Conservation (phyloP, 2,113 vertebrate species). For the Callipepla squamata region DNA sequence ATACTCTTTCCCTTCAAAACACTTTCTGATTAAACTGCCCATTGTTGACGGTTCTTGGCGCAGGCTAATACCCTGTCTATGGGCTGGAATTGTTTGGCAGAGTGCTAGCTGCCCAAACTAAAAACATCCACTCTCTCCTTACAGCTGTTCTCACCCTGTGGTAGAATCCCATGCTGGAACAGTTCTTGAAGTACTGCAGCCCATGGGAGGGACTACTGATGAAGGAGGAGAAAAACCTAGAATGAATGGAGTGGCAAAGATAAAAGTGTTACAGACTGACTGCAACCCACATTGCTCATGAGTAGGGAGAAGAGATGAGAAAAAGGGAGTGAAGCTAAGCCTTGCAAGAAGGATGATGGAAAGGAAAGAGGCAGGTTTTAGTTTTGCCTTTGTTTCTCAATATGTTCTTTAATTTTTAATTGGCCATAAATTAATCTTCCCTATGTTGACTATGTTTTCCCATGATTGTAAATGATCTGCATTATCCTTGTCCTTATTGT, state of each 20-base stretch:
- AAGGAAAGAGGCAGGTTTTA: rapidly evolving
- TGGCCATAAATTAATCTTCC: not conserved
- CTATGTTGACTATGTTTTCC: not conserved
- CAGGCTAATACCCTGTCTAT: not conserved
- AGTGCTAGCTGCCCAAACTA: not conserved
- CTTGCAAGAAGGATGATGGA: not conserved
- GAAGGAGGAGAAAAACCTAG: not conserved
- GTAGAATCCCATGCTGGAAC: not conserved
- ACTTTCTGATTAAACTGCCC: not conserved
- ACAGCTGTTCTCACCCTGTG: not conserved
- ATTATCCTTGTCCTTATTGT: not conserved
- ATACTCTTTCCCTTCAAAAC: not conserved
- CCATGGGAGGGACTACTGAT: rapidly evolving
- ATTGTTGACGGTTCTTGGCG: not conserved
- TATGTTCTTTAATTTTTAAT: not conserved
- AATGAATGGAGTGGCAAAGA: not conserved
- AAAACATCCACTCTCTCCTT: not conserved
- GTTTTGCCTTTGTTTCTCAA: not conserved
- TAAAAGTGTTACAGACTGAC: not conserved
- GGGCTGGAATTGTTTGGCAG: not conserved
- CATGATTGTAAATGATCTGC: not conserved
- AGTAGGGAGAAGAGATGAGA: not conserved
- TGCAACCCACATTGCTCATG: rapidly evolving
- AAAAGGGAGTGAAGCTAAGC: not conserved
- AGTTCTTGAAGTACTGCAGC: not conserved